Evolutionary conservation across 1,140 invertebrate genomes (phyloP).

Genomic region (Drosophila yakuba): DNA sequence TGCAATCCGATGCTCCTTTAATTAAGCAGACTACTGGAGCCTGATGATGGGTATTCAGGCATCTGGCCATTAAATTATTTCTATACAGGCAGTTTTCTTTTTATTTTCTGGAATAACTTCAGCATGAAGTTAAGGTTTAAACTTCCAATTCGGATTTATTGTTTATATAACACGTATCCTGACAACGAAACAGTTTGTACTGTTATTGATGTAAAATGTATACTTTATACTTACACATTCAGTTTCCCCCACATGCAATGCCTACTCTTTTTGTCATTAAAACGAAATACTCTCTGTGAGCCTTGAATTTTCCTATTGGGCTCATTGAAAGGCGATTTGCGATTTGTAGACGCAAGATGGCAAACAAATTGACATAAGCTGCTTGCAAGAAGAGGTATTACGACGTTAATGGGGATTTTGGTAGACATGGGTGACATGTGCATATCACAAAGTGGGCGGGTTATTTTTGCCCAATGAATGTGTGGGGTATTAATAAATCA

Average conservation of each 20-base stretch:
- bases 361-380: constrained; percentile 71
- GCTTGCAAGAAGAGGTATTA: constrained; percentile 41
- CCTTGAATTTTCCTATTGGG: constrained; percentile 7
- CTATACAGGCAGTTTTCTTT: background rate
- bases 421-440: constrained; percentile 3
- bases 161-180: no score
- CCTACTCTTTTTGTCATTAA: constrained; percentile 14
- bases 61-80: constrained; percentile 11
- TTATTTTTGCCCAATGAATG: background rate
- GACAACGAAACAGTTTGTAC: no score
- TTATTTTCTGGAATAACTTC: no score
- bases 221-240: no score
- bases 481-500: background rate
- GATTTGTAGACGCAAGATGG: constrained; percentile 40
- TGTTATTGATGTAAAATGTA: background rate
- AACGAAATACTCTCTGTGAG: constrained; percentile 2
- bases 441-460: background rate
- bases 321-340: constrained; percentile 53
- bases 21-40: constrained; percentile 41
- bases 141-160: no score
- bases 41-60: background rate
- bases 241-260: background rate
- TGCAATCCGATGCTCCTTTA: constrained; percentile 35
- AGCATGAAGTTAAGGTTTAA: no score
- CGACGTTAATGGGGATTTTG: background rate